These are phyloP conservation scores for Eurystomus glaucurus DNA, from an alignment of 2,797 vertebrate genomes.

Conservation along the genomic window DNA sequence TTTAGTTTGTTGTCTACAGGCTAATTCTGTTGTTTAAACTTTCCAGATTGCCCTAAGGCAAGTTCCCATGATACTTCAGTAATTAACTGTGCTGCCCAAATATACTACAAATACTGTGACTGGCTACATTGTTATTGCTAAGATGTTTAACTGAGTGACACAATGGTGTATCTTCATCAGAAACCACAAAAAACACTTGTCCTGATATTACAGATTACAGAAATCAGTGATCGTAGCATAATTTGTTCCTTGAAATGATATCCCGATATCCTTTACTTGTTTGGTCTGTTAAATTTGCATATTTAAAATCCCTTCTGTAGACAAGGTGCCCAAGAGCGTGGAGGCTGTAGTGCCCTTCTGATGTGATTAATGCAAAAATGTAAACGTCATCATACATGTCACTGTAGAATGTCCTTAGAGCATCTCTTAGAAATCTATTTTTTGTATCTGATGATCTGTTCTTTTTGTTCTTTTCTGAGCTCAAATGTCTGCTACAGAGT, in stretches of 20 bases:
- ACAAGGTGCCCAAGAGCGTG: neutral
- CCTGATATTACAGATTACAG: neutral
- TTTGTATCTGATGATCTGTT: neutral
- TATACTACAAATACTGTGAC: neutral
- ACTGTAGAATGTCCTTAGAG: neutral
- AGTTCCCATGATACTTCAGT: neutral
- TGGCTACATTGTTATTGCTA: neutral
- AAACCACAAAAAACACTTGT: neutral
- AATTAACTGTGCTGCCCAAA: slow-evolving; percentile 26
- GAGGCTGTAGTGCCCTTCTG: neutral
- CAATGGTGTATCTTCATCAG: neutral
- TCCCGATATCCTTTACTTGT: neutral
- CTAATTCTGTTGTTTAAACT: neutral
- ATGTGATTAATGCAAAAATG: neutral
- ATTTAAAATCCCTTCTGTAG: neutral
- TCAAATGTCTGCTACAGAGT: neutral
- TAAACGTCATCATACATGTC: neutral
- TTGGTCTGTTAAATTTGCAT: neutral
- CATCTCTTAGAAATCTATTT: neutral
- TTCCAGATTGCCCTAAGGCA: slow-evolving; percentile 8
- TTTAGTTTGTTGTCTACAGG: neutral
- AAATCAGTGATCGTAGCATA: neutral
- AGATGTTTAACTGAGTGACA: neutral
- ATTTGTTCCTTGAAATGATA: neutral
- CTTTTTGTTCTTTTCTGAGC: neutral